phyloP scores from a whole-genome alignment of 1,140 invertebrate species.

The Cydia amplana region DNA sequence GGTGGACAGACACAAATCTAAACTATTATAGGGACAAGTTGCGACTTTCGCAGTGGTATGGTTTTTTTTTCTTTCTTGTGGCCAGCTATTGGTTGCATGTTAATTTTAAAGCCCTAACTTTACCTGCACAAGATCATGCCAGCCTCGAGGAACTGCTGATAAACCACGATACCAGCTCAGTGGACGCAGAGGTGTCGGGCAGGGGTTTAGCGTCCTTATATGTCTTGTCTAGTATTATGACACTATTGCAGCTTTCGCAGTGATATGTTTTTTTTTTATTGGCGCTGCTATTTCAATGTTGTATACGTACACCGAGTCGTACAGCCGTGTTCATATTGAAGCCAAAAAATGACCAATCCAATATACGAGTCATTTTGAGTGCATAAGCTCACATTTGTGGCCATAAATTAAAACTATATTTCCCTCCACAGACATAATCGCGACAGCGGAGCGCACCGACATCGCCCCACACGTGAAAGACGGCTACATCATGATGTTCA shows the following conservation, averaged over 20 bases:
- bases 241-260: not conserved
- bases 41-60: too few species aligned
- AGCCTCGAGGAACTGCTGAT: constrained; percentile 93
- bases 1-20: constrained; percentile 84
- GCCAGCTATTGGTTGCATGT: too few species aligned
- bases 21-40: too few species aligned
- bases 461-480: constrained; percentile 99
- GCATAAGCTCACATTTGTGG: not conserved
- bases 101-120: too few species aligned
- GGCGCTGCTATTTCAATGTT: not conserved
- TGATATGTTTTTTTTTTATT: not conserved
- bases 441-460: constrained; percentile 95
- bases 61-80: too few species aligned
- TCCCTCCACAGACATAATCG: constrained; percentile 90
- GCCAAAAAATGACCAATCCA: too few species aligned
- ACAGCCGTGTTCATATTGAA: too few species aligned
- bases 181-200: constrained; percentile 98
- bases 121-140: too few species aligned
- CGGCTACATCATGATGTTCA: constrained; percentile 99
- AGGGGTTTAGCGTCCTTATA: constrained; percentile 87
- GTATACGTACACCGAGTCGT: too few species aligned
- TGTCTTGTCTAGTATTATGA: too few species aligned
- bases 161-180: constrained; percentile 97
- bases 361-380: too few species aligned
- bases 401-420: not conserved